phyloP scores from a whole-genome alignment of 2,888 invertebrate species.

The Chrysomela aeneicollis region DNA sequence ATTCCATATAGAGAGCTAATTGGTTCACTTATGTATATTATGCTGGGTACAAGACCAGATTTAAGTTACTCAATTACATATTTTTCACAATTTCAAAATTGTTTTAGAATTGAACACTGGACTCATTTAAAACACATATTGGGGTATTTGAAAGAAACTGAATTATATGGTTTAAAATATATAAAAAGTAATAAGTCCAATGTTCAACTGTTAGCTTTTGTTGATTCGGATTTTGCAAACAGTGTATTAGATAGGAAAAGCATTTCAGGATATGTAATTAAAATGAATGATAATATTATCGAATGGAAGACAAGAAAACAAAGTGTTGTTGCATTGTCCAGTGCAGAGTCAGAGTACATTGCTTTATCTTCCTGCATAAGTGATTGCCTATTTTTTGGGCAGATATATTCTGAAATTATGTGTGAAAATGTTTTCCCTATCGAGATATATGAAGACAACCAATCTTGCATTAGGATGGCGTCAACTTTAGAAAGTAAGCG shows the following conservation, averaged over 20 bases:
- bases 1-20: slow-evolving; percentile 33
- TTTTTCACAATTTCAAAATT: slow-evolving; percentile 38
- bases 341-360: slow-evolving; percentile 28
- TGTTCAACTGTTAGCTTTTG: slow-evolving; percentile 27
- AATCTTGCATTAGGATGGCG: slow-evolving; percentile 35
- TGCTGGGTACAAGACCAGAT: slow-evolving; percentile 41
- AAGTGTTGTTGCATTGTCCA: slow-evolving; percentile 12
- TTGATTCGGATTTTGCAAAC: slow-evolving; percentile 41
- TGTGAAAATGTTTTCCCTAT: slow-evolving; percentile 23
- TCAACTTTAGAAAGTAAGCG: slow-evolving; percentile 37
- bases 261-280: slow-evolving; percentile 37
- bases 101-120: slow-evolving; percentile 29
- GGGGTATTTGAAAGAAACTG: slow-evolving; percentile 33
- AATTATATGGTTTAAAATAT: slow-evolving; percentile 33
- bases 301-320: slow-evolving; percentile 39
- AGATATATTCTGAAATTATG: slow-evolving; percentile 18
- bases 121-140: slow-evolving; percentile 31
- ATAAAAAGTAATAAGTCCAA: slow-evolving; percentile 25
- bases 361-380: slow-evolving; percentile 21
- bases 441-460: slow-evolving; percentile 26
- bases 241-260: slow-evolving; percentile 36
- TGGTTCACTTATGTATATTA: slow-evolving; percentile 39
- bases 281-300: slow-evolving; percentile 34
- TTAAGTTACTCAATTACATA: slow-evolving; percentile 37
- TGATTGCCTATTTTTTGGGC: slow-evolving; percentile 25